A percentile compares a stretch with the other conserved stretches of the same genome.
These are phyloP conservation scores for Leptocoma aspasia DNA, from an alignment of 2,113 vertebrate genomes.

Conservation along the genomic window DNA sequence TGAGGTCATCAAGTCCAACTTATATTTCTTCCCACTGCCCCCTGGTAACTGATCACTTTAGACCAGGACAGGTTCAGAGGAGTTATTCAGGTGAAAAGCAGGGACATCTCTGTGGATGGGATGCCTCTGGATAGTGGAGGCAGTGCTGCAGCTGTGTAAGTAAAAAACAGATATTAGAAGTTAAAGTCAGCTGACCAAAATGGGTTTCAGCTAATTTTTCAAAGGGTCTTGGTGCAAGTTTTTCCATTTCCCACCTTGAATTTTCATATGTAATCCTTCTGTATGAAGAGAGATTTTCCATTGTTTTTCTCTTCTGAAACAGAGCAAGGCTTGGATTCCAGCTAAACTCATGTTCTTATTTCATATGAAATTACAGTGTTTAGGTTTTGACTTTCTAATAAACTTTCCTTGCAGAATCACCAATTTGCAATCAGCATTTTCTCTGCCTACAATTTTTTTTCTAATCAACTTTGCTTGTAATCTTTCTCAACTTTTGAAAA, in stretches of 20 bases:
- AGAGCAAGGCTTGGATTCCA: neutral
- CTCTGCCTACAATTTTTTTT: neutral
- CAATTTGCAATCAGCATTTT: slow-evolving; percentile 19
- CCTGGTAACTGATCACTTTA: neutral
- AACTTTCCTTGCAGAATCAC: neutral
- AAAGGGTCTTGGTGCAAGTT: neutral
- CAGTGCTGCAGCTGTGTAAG: neutral
- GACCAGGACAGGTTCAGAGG: neutral
- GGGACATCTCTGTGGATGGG: too few species aligned
- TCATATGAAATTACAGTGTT: neutral
- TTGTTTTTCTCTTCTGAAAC: neutral
- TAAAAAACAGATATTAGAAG: neutral
- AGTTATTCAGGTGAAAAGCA: neutral
- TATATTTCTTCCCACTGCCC: neutral
- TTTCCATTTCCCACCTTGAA: neutral
- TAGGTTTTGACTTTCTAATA: neutral
- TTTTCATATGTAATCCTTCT: neutral
- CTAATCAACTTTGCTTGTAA: slow-evolving; percentile 29
- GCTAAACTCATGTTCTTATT: neutral
- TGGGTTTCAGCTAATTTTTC: neutral
- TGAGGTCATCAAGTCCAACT: neutral
- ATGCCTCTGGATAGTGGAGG: neutral
- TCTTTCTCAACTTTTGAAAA: slow-evolving; percentile 1
- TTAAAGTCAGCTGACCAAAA: neutral
- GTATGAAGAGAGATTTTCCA: neutral